Conservation (phyloP, 2,113 vertebrate genomes). For the Rhea americana region DNA sequence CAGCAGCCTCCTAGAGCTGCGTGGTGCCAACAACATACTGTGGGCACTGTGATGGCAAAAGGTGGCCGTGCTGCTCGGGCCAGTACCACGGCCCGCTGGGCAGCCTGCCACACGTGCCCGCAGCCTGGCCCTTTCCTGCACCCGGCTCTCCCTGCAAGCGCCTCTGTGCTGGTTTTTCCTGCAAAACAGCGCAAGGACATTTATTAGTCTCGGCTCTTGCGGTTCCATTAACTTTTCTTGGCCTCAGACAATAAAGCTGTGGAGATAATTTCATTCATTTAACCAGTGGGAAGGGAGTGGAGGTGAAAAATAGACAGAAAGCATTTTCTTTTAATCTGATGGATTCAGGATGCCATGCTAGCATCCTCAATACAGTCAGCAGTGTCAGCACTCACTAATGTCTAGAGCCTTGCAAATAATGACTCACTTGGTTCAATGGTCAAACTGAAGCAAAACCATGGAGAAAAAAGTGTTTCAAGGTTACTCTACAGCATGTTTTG, state of each 20-base stretch:
- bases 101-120: rapidly evolving
- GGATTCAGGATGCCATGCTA: background rate
- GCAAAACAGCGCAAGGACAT: background rate
- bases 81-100: rapidly evolving
- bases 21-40: rapidly evolving
- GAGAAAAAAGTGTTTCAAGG: constrained; percentile 1
- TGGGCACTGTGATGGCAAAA: background rate
- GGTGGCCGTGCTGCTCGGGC: background rate
- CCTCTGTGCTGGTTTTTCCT: background rate
- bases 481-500: constrained; percentile 2
- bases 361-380: background rate
- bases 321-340: constrained; percentile 21
- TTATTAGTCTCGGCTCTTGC: background rate
- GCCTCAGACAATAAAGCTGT: constrained; percentile 29
- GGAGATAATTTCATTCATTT: constrained; percentile 56
- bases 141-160: background rate
- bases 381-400: constrained; percentile 31
- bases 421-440: constrained; percentile 24
- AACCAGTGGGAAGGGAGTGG: background rate
- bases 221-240: constrained; percentile 55
- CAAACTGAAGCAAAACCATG: constrained; percentile 4
- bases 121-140: background rate
- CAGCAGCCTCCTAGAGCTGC: rapidly evolving
- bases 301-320: background rate
- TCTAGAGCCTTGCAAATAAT: constrained; percentile 10